A percentile compares a stretch with the other conserved stretches of the same genome.
phyloP scores from a whole-genome alignment of 1,140 invertebrate species.

The Lethrus apterus region DNA sequence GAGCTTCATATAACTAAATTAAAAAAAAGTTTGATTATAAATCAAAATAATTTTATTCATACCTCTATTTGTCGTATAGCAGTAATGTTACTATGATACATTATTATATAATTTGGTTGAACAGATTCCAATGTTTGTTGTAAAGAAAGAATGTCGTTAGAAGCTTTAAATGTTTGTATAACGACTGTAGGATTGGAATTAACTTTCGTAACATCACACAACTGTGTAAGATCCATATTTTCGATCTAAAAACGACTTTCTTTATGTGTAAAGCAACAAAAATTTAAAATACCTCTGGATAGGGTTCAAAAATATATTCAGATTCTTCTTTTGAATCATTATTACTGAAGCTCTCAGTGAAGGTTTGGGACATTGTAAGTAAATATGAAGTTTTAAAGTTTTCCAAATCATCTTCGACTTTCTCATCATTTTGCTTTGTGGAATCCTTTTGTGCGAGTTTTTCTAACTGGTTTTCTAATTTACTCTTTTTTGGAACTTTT shows the following conservation, averaged over 20 bases:
- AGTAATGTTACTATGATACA: constrained; percentile 85
- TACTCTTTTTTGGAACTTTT: constrained; percentile 26
- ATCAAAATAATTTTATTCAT: not conserved
- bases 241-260: constrained; percentile 47
- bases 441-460: not conserved
- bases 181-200: constrained; percentile 55
- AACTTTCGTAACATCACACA: constrained; percentile 35
- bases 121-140: constrained; percentile 58
- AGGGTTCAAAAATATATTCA: constrained; percentile 53
- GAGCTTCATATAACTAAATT: constrained; percentile 54
- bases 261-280: constrained; percentile 16
- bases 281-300: constrained; percentile 50
- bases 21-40: not conserved
- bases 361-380: constrained; percentile 57
- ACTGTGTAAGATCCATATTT: constrained; percentile 55
- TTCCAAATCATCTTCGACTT: constrained; percentile 38
- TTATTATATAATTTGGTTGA: constrained; percentile 74
- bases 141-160: constrained; percentile 60
- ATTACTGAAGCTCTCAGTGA: constrained; percentile 25
- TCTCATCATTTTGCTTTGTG: not conserved
- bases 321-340: constrained; percentile 30
- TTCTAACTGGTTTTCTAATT: constrained; percentile 9
- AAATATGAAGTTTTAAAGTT: constrained; percentile 58
- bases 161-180: constrained; percentile 69
- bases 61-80: constrained; percentile 85